Conservation (phyloP, 2,888 invertebrate genomes). For the Agriotes lineatus region DNA sequence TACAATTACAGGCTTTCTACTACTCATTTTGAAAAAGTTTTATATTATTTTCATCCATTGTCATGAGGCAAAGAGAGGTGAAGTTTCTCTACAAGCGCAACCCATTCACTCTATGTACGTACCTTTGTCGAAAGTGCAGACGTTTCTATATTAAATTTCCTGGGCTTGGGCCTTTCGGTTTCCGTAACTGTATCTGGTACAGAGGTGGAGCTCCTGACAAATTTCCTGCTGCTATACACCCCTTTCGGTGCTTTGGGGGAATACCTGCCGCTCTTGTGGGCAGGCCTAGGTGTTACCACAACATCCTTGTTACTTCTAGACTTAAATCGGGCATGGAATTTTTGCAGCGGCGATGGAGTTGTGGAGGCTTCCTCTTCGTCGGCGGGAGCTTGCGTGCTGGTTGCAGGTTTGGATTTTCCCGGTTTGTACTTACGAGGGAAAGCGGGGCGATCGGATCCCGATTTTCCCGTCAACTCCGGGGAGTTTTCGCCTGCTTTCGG, state of each 20-base stretch:
- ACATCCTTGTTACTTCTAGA: slow-evolving; percentile 30
- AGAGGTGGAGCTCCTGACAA: slow-evolving; percentile 39
- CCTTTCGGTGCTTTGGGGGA: slow-evolving; percentile 51
- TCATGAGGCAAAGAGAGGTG: too few relatives aligned
- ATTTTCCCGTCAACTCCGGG: not conserved
- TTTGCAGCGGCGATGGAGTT: slow-evolving; percentile 40
- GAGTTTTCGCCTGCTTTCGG: slow-evolving; percentile 28
- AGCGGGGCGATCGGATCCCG: not conserved
- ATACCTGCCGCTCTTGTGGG: slow-evolving; percentile 31
- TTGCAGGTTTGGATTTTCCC: not conserved
- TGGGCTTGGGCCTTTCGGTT: slow-evolving; percentile 4
- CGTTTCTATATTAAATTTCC: slow-evolving; percentile 28
- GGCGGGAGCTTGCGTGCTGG: not conserved
- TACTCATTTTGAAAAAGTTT: too few relatives aligned
- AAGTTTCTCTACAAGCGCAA: not conserved
- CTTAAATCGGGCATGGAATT: slow-evolving; percentile 59
- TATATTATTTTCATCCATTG: too few relatives aligned
- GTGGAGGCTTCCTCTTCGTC: not conserved
- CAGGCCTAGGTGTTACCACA: slow-evolving; percentile 16
- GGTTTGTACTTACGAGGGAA: slow-evolving; percentile 11
- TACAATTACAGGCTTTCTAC: too few relatives aligned
- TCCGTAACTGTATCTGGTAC: not conserved
- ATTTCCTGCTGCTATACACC: slow-evolving; percentile 56
- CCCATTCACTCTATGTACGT: slow-evolving; percentile 13
- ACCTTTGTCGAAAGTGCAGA: slow-evolving; percentile 43